These are phyloP conservation scores for Acestrorhynchus altus DNA, from an alignment of 2,797 vertebrate species.

Conservation along the genomic window DNA sequence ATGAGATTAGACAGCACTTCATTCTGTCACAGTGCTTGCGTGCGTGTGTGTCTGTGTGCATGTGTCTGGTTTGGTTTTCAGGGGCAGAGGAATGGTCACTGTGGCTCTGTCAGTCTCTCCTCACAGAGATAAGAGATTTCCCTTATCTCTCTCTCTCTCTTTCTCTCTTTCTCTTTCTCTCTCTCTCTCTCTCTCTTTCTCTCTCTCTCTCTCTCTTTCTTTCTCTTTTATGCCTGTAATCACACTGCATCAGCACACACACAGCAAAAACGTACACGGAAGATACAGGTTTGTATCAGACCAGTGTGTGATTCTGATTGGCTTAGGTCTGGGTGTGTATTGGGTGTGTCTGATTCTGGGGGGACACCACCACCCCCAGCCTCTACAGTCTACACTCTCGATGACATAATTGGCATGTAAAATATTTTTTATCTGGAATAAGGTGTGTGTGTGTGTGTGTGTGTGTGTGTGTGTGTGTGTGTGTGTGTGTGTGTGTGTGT, in stretches of 20 bases:
- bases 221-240: background rate
- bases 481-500: slow-evolving; percentile 30
- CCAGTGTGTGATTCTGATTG: slow-evolving; percentile 31
- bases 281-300: slow-evolving; percentile 49
- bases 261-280: background rate
- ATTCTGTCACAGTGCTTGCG: background rate
- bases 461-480: slow-evolving; percentile 37
- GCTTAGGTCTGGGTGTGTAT: background rate
- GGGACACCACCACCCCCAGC: too few species aligned
- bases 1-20: slow-evolving; percentile 32
- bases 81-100: background rate
- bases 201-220: background rate
- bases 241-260: background rate
- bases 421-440: slow-evolving; percentile 56
- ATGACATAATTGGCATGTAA: slow-evolving; percentile 76
- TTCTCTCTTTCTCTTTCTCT: slow-evolving; percentile 47
- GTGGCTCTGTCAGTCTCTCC: background rate
- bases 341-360: slow-evolving; percentile 55
- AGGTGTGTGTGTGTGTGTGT: slow-evolving; percentile 50
- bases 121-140: too few species aligned
- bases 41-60: background rate
- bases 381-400: slow-evolving; percentile 50
- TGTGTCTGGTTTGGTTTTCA: background rate
- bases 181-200: background rate
- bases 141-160: background rate